These are phyloP conservation scores for Agraylea sexmaculata DNA, from an alignment of 1,140 invertebrate species.

Conservation along the genomic window DNA sequence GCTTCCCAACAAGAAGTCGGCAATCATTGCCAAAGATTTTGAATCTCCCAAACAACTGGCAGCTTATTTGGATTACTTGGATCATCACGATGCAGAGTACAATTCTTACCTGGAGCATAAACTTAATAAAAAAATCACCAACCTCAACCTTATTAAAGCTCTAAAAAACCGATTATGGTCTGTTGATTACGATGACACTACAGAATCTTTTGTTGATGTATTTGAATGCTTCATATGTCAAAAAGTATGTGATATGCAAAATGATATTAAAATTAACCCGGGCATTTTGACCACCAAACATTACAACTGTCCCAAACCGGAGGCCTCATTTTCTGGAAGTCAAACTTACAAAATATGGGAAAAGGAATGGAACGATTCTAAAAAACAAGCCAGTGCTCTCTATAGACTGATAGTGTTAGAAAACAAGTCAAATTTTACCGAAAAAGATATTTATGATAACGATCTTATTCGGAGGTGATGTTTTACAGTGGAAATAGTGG, in stretches of 20 bases:
- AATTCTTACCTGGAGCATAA: slow-evolving; percentile 49
- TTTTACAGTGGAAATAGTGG: too few species aligned
- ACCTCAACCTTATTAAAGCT: slow-evolving; percentile 29
- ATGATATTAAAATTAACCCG: slow-evolving; percentile 18
- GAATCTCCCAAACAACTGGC: slow-evolving; percentile 41
- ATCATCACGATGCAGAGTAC: slow-evolving; percentile 47
- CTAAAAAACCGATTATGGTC: slow-evolving; percentile 31
- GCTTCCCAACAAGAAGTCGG: slow-evolving; percentile 50
- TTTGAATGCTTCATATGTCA: slow-evolving; percentile 54
- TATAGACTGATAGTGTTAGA: slow-evolving; percentile 12
- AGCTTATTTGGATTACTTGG: slow-evolving; percentile 39
- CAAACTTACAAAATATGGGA: slow-evolving; percentile 27
- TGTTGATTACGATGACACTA: slow-evolving; percentile 29
- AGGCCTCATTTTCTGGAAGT: slow-evolving; percentile 29
- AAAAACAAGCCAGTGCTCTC: slow-evolving; percentile 22
- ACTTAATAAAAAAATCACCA: slow-evolving; percentile 29
- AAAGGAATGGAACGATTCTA: slow-evolving; percentile 26
- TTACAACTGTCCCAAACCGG: slow-evolving; percentile 48
- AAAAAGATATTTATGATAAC: too few species aligned
- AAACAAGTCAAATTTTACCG: slow-evolving; percentile 10
- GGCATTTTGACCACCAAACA: slow-evolving; percentile 30
- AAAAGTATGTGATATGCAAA: slow-evolving; percentile 24
- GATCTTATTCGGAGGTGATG: too few species aligned
- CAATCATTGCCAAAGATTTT: slow-evolving; percentile 48
- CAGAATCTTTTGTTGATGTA: slow-evolving; percentile 37